A percentile compares a stretch with the other conserved stretches of the same genome.
Evolutionary conservation across 2,797 vertebrate species (phyloP).

Genomic region (Picus viridis): DNA sequence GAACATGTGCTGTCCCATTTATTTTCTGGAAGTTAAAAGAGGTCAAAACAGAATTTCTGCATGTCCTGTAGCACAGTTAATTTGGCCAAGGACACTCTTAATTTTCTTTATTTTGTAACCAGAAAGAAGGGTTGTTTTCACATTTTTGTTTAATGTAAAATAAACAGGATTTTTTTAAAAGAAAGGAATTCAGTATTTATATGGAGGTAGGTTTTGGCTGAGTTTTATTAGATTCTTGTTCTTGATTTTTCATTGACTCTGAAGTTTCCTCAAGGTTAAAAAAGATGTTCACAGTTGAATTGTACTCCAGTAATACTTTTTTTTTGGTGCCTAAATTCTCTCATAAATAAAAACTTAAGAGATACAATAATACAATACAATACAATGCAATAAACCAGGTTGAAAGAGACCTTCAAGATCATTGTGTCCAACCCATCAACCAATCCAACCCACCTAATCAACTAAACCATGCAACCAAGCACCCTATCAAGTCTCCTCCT

Average conservation of each 20-base stretch:
- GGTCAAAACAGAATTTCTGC: slow-evolving; percentile 33
- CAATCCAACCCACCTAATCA: too few relatives aligned
- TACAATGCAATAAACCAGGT: too few relatives aligned
- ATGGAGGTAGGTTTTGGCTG: background rate
- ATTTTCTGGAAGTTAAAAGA: slow-evolving; percentile 52
- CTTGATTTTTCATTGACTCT: background rate
- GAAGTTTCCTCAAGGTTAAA: background rate
- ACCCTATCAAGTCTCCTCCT: too few relatives aligned
- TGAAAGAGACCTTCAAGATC: too few relatives aligned
- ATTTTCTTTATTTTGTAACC: background rate
- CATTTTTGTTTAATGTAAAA: background rate
- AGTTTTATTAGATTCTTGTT: background rate
- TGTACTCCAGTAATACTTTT: background rate
- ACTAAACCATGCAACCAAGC: too few relatives aligned
- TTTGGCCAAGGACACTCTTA: background rate
- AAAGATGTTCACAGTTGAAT: background rate
- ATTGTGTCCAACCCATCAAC: too few relatives aligned
- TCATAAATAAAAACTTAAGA: background rate
- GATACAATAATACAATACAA: too few relatives aligned
- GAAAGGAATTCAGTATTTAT: background rate
- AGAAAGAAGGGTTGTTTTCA: background rate
- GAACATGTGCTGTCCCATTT: slow-evolving; percentile 55
- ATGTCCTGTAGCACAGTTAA: background rate
- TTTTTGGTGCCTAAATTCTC: background rate
- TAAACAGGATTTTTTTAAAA: background rate